Percentiles rank a stretch among this genome's conserved stretches.
phyloP scores from a whole-genome alignment of 2,888 invertebrate species.

The Dicycla oo region DNA sequence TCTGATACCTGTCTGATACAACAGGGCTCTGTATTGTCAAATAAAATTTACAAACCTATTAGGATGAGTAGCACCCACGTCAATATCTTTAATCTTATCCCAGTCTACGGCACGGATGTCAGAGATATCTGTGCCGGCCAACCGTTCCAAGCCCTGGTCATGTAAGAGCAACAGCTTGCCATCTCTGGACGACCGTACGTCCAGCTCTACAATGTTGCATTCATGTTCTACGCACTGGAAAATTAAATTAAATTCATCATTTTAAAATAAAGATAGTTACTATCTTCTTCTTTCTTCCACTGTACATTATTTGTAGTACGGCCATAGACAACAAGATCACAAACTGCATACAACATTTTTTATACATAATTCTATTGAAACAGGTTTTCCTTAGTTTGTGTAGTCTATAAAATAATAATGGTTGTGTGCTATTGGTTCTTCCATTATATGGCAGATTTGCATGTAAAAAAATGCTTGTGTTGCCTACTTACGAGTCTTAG shows the following conservation, averaged over 20 bases:
- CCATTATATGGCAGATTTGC: background rate
- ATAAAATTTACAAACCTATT: slow-evolving; percentile 87
- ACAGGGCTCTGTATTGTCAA: no score
- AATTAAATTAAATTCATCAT: background rate
- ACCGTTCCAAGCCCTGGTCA: slow-evolving; percentile 93
- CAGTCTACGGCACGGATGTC: slow-evolving; percentile 91
- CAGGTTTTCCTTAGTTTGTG: no score
- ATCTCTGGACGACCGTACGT: slow-evolving; percentile 93
- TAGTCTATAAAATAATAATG: background rate
- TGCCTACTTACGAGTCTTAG: no score
- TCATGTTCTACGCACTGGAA: slow-evolving; percentile 93
- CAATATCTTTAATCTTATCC: slow-evolving; percentile 91
- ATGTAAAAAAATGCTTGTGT: background rate
- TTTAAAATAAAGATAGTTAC: no score
- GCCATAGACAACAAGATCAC: background rate
- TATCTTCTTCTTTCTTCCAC: background rate
- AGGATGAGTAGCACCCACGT: slow-evolving; percentile 93
- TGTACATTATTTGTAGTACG: background rate
- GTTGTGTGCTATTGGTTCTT: no score
- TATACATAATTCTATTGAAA: background rate
- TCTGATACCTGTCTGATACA: no score
- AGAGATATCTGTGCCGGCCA: slow-evolving; percentile 89
- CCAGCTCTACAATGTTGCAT: slow-evolving; percentile 94
- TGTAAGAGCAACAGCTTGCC: slow-evolving; percentile 94
- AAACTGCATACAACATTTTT: no score